Evolutionary conservation across 35 echinoderm and acorn worm genomes (phyloP), one percentile per base, ranked within the genome.

Genomic region (Apostichopus parvimensis): DNA sequence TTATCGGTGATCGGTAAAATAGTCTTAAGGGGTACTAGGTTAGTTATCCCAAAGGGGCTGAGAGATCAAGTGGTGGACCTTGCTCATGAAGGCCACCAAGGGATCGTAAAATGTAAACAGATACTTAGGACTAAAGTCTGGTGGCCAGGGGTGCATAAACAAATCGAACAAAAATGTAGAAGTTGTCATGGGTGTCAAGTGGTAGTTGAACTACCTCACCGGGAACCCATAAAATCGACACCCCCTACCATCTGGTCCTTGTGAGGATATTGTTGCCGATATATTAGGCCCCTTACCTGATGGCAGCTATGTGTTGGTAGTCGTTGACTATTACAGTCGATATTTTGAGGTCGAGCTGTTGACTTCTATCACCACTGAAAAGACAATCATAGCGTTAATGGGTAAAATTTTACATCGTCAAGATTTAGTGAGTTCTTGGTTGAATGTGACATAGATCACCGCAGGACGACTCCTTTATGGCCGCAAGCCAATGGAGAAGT

Each of bases 261-360:
- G 94, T 84, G 22, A 80, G 58, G 86, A 95, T 61, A 15, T 95
- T 14, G 87, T 82, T 71, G 84, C 92, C 6, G 90, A 92, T 34
- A 92, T 95, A 66, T 95, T 91, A 55, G 83, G 94, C 6, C 94
- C 94, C 24, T 89, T 95, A 54, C 84, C 91, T 9, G 78, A 73
- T 23, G 94, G 91, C 10, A 91, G 93, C 14, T 90, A 95, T 53
- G 72, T 79, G 26, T 70, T 96, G 26, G 95, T 94, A 12, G 57
- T 96, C 17, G 85, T 96, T n/a, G 95, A 96, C 45, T 78, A 92
- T 23, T 96, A 95, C 80, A 91, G 92, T 5, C 12, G 93, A 82
- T 96, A 92, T 77, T 92, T 92, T 1, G 84, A 91, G 6, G 95
- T 96, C 9, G 73, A 91, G 2, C 76, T 77, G 8, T 13, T 91